Evolutionary conservation across 2,888 invertebrate genomes (phyloP).

Genomic region (Sturmia bella): DNA sequence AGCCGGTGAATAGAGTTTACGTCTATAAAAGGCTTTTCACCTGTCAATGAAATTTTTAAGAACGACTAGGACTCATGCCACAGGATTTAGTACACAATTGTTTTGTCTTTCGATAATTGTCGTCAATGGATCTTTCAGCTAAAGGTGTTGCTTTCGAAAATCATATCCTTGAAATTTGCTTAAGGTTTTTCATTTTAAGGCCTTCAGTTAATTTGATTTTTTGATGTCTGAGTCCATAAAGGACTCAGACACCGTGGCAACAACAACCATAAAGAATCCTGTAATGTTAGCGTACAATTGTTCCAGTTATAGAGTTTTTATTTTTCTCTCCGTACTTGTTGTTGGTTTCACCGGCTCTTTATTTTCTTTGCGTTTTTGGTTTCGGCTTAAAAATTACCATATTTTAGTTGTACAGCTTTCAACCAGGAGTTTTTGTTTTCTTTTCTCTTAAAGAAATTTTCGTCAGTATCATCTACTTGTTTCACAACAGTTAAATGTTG

Average conservation of each 20-base stretch:
- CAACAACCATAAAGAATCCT: constrained; percentile 41
- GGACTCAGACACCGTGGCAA: constrained; percentile 37
- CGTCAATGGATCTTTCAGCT: no score
- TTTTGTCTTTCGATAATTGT: no score
- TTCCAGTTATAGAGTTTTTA: constrained; percentile 60
- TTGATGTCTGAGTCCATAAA: no score
- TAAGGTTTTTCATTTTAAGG: constrained; percentile 18
- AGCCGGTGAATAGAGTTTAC: no score
- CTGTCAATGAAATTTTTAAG: no score
- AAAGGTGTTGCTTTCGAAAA: no score
- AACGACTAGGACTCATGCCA: no score
- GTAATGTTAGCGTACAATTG: constrained; percentile 59
- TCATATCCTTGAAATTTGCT: no score
- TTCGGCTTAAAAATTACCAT: constrained; percentile 60
- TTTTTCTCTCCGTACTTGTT: background rate
- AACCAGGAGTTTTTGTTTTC: constrained; percentile 29
- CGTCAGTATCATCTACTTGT: constrained; percentile 36
- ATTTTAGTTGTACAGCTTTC: constrained; percentile 55
- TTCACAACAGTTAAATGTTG: constrained; percentile 37
- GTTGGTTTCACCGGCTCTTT: background rate
- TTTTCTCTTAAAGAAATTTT: constrained; percentile 27
- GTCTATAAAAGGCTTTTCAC: no score
- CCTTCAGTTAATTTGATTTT: constrained; percentile 40
- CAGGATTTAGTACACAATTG: no score
- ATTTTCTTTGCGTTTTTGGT: constrained; percentile 12